Conservation (phyloP, 2,888 invertebrate genomes). For the Drosophila limbata region DNA sequence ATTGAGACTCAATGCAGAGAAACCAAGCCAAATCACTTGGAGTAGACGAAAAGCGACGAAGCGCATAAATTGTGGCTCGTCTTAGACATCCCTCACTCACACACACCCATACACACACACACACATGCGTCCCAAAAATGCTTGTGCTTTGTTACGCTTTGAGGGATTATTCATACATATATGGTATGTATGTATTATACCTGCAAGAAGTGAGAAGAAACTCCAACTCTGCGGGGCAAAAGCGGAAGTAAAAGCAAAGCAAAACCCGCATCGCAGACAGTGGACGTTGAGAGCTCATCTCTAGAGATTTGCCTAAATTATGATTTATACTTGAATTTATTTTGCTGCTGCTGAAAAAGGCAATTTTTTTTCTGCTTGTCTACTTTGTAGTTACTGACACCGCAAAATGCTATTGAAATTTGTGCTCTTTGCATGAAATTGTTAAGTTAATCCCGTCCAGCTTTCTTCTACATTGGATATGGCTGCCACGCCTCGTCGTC, state of each 20-base stretch:
- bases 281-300: slow-evolving; percentile 74
- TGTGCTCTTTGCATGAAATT: slow-evolving; percentile 47
- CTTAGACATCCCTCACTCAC: slow-evolving; percentile 37
- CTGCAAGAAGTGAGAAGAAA: slow-evolving; percentile 10
- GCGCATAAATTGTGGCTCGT: slow-evolving; percentile 74
- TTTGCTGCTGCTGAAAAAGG: slow-evolving; percentile 30
- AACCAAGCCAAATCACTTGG: slow-evolving; percentile 69
- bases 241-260: slow-evolving; percentile 9
- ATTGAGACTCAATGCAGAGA: slow-evolving; percentile 28
- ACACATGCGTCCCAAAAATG: slow-evolving; percentile 48
- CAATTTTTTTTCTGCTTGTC: slow-evolving; percentile 45
- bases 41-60: slow-evolving; percentile 76
- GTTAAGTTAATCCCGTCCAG: slow-evolving; percentile 41
- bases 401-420: slow-evolving; percentile 51
- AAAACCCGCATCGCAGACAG: slow-evolving; percentile 40
- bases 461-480: background rate
- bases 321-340: slow-evolving; percentile 73
- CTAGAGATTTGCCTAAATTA: slow-evolving; percentile 78
- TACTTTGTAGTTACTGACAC: slow-evolving; percentile 57
- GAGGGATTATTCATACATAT: slow-evolving; percentile 59
- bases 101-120: slow-evolving; percentile 25
- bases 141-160: slow-evolving; percentile 70
- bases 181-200: slow-evolving; percentile 16
- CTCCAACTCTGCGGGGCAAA: background rate
- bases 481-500: slow-evolving; percentile 3